Conservation (phyloP, 2,113 vertebrate species). For the Istiophorus platypterus region DNA sequence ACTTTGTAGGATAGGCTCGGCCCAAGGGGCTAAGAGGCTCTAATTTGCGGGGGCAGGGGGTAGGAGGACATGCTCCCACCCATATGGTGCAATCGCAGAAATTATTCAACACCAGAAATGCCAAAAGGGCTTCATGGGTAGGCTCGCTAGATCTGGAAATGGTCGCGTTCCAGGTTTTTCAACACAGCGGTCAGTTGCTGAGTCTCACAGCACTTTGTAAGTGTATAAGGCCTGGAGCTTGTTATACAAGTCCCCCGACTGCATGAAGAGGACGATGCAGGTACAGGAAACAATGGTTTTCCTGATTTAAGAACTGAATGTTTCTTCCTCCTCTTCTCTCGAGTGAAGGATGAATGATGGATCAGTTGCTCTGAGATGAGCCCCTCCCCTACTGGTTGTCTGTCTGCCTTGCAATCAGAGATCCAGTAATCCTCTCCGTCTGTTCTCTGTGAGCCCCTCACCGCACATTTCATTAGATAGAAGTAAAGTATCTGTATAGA, state of each 20-base stretch:
- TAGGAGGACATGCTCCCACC: conserved; percentile 39
- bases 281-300: conserved; percentile 40
- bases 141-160: conserved; percentile 34
- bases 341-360: conserved; percentile 40
- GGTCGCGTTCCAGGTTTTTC: conserved; percentile 18
- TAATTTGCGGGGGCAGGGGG: conserved; percentile 53
- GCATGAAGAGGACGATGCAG: conserved; percentile 17
- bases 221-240: conserved; percentile 44
- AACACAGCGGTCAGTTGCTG: conserved; percentile 22
- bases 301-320: conserved; percentile 44
- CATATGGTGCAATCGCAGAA: conserved; percentile 67
- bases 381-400: conserved; percentile 51
- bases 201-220: conserved; percentile 26
- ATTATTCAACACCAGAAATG: conserved; percentile 51
- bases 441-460: conserved; percentile 65
- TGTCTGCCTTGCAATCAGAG: conserved; percentile 61
- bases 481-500: conserved; percentile 56
- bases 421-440: conserved; percentile 74
- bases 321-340: conserved; percentile 19
- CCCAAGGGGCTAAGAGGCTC: conserved; percentile 67
- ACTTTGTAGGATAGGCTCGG: conserved; percentile 73
- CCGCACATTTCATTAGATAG: conserved; percentile 62
- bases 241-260: conserved; percentile 21
- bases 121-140: conserved; percentile 39
- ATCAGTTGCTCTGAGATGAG: conserved; percentile 55